These are phyloP conservation scores for Drosophila tani DNA, from an alignment of 1,140 invertebrate genomes.

Conservation along the genomic window DNA sequence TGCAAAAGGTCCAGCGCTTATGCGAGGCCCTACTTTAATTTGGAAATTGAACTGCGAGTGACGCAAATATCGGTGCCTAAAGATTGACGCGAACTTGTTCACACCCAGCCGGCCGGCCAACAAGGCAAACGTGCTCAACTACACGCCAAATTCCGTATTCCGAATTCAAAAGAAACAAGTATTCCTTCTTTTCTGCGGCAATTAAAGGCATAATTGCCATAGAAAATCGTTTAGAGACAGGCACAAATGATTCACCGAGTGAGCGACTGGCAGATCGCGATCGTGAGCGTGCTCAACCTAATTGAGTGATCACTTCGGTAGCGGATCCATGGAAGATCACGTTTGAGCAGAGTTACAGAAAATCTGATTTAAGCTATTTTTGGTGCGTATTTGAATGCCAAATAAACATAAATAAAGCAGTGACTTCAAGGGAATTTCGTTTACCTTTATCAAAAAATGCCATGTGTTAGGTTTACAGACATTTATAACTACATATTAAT, in stretches of 20 bases:
- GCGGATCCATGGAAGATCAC: constrained; percentile 16
- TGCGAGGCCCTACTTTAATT: constrained; percentile 48
- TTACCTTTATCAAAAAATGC: background rate
- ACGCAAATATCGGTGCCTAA: constrained; percentile 47
- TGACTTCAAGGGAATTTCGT: constrained; percentile 1
- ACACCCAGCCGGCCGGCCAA: constrained; percentile 23
- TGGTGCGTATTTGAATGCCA: background rate
- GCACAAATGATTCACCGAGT: constrained; percentile 40
- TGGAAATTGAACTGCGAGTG: constrained; percentile 51
- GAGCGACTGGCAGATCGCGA: constrained; percentile 37
- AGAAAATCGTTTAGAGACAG: constrained; percentile 41
- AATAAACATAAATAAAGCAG: constrained; percentile 30
- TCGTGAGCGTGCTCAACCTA: constrained; percentile 27
- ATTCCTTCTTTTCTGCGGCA: constrained; percentile 27
- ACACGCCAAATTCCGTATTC: constrained; percentile 60
- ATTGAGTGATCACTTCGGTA: constrained; percentile 49
- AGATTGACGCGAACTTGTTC: constrained; percentile 57
- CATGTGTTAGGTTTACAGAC: background rate
- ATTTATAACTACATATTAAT: no score
- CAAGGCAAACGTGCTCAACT: constrained; percentile 58
- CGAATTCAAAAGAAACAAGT: constrained; percentile 26
- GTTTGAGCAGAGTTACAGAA: background rate
- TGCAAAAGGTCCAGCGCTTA: constrained; percentile 13
- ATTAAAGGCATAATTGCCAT: constrained; percentile 72
- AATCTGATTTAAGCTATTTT: background rate